These are phyloP conservation scores for Pseudoips prasinana DNA, from an alignment of 2,888 invertebrate genomes.

Conservation along the genomic window DNA sequence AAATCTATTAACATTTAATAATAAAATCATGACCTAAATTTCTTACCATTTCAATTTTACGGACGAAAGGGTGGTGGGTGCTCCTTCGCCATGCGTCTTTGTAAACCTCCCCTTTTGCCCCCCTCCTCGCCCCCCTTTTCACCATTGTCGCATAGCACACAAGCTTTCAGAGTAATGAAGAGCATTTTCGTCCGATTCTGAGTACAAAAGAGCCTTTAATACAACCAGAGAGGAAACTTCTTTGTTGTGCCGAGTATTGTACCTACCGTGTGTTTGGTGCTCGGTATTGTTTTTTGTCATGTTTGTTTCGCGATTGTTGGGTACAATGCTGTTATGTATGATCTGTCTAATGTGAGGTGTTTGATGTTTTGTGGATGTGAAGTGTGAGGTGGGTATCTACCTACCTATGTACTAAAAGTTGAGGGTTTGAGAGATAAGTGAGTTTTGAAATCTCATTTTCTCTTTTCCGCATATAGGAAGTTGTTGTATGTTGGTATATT, in stretches of 20 bases:
- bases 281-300: conserved; percentile 51
- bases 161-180: conserved; percentile 83
- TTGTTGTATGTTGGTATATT: background rate
- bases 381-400: conserved; percentile 1
- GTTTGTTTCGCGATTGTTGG: conserved; percentile 70
- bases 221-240: conserved; percentile 76
- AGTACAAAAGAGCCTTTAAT: conserved; percentile 76
- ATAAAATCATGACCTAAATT: conserved; percentile 81
- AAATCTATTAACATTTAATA: conserved; percentile 77
- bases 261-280: conserved; percentile 68
- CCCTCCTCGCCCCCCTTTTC: conserved; percentile 40
- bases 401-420: conserved; percentile 1
- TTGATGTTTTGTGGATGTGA: conserved; percentile 28
- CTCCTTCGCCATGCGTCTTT: conserved; percentile 72
- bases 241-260: conserved; percentile 71
- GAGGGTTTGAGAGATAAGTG: too few relatives aligned
- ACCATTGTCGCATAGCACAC: conserved; percentile 79
- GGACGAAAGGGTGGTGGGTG: conserved; percentile 74
- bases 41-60: conserved; percentile 81
- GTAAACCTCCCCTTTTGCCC: conserved; percentile 47
- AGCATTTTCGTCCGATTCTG: conserved; percentile 82
- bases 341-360: conserved; percentile 42
- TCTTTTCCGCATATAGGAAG: background rate
- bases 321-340: conserved; percentile 50
- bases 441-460: background rate